A percentile compares a stretch with the other conserved stretches of the same genome.
Conservation (phyloP, 2,113 vertebrate species). For the Balaeniceps rex region DNA sequence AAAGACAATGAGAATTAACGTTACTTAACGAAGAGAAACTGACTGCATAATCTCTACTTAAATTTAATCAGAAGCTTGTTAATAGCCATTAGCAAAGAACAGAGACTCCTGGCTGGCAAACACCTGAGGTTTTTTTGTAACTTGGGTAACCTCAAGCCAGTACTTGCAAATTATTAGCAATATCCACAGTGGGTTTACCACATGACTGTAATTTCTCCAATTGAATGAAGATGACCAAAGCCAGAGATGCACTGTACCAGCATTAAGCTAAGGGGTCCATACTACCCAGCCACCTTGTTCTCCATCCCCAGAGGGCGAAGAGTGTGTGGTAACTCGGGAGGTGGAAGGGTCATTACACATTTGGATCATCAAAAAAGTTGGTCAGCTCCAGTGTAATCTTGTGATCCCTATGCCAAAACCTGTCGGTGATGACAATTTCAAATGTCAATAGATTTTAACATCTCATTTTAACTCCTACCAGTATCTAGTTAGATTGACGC, state of each 20-base stretch:
- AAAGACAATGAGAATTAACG: neutral
- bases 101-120: neutral
- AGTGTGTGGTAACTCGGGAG: neutral
- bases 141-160: neutral
- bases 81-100: neutral
- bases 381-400: neutral
- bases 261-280: neutral
- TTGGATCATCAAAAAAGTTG: neutral
- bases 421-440: neutral
- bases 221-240: neutral
- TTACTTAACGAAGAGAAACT: neutral
- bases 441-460: neutral
- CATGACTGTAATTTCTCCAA: neutral
- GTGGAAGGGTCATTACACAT: neutral
- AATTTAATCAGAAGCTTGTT: neutral
- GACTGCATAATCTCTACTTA: neutral
- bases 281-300: neutral
- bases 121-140: neutral
- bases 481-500: neutral
- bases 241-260: neutral
- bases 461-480: neutral
- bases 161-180: neutral
- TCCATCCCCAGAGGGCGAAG: neutral
- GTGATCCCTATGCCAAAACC: neutral
- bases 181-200: neutral